Base-by-base conservation (phyloP, 2,113 vertebrate species). In the Indicator indicator region DNA sequence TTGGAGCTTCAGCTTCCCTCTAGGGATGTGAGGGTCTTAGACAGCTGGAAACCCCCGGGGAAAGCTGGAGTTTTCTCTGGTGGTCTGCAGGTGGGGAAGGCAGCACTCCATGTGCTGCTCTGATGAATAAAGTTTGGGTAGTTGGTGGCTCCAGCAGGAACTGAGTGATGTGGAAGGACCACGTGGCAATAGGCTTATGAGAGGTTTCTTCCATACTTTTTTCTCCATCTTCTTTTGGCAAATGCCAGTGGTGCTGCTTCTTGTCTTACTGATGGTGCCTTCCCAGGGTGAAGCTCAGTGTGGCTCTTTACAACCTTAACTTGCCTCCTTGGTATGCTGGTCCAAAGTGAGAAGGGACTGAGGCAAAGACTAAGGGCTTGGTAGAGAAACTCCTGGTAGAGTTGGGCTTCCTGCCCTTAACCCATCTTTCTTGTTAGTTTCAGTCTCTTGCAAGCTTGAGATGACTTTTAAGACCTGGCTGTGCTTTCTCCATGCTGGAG, bases 311-410 rank as follows among this genome's bases (percentile, higher is more conserved):
- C 19, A 20, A 2, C 28, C 58, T 81, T 5, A 24, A 46, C 28
- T 55, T 6, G 4, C 19, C 17, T 32, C 33, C 76, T 73, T 48
- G 54, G n/a, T 12, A 3, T 0, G 0, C 62, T 71, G 26, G 2
- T 68, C 54, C 42, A 33, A 52, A 24, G 44, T 14, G 20, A 76
- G 38, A 55, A 65, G 80, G n/a, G 74, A 33, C 27, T 33, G 26
- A 79, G 54, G 33, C 36, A 58, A 64, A 44, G 19, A 23, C 9
- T 6, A 26, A 74, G 27, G 48, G 15, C 1, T 23, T 44, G 26
- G 4, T 13, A 62, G 59, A 20, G 77, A 52, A 89, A 72, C 15
- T 20, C 5, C 2, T 2, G 12, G 8, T 40, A 40, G 58, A 75
- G 67, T 11, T 89, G 62, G 50, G 17, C 44, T 76, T 85, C 55